Conservation (phyloP, 2,888 invertebrate genomes). For the Neria commutata region DNA sequence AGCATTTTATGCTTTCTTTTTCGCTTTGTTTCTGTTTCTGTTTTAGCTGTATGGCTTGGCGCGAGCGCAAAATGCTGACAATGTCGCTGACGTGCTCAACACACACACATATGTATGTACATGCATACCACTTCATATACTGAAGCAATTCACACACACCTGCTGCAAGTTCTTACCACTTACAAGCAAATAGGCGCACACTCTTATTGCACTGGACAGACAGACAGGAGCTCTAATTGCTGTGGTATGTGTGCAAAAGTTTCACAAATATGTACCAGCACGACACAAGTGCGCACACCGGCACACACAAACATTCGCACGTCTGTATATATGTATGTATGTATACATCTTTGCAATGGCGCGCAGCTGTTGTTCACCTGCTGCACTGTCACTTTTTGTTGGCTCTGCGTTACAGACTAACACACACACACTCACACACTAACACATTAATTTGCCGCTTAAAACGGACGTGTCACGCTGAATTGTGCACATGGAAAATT, state of each 20-base stretch:
- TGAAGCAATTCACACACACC: not conserved
- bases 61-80: slow-evolving; percentile 11
- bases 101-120: not conserved
- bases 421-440: too few species aligned
- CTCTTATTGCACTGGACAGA: not conserved
- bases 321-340: not conserved
- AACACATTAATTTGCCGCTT: too few species aligned
- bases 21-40: too few species aligned
- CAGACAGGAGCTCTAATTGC: not conserved
- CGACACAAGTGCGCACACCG: slow-evolving; percentile 3
- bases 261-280: not conserved
- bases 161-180: not conserved
- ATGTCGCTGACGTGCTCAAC: slow-evolving; percentile 3
- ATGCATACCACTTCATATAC: not conserved
- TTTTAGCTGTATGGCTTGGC: too few species aligned
- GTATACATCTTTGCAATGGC: not conserved
- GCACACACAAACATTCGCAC: not conserved
- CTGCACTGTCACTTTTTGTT: not conserved
- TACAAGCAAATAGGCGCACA: too few species aligned
- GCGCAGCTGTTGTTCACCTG: slow-evolving; percentile 19
- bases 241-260: not conserved
- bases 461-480: too few species aligned
- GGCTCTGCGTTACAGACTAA: too few species aligned
- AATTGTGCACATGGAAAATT: slow-evolving; percentile 3
- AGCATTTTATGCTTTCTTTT: not conserved